Base-by-base conservation (phyloP, 2,113 vertebrate species). In the Grallaria varia region DNA sequence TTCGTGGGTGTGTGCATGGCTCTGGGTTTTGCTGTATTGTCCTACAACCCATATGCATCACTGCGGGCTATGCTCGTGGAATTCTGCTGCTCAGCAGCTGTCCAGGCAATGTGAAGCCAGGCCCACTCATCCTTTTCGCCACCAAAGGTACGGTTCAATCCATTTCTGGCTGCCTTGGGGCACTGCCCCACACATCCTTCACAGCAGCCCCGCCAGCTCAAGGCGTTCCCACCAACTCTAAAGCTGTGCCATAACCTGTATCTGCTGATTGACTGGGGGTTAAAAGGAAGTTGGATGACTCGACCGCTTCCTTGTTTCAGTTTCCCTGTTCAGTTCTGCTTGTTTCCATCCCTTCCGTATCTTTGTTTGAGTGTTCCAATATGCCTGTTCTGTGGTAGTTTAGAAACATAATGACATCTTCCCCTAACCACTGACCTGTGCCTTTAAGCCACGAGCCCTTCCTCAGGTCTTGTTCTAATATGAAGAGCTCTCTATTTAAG, bases 41-140 rank as follows among this genome's bases (percentile, higher is more conserved):
- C 93, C 78, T 66, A 53, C 49, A 94, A 58, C 53, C 77, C 82
- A 62, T 91, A 33, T 77, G 89, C 81, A 93, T 67, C 89, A 18
- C 78, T 85, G 87, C 0, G 81, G 91, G 77, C 82, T 95, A 2
- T 58, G 73, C 16, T 58, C 42, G 87, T 53, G 91, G 95, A 95
- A 95, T 90, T 81, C 22, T 83, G 71, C 89, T 96, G 91, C 85
- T 93, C 84, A 87, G 82, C 94, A 95, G 93, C 92, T 95, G 92
- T 67, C 50, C 0, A 0, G 79, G 63, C 77, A 16, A 72, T 33
- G 53, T 5, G 69, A 84, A 92, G 69, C 89, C 89, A 76, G 93
- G 69, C 74, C 53, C 62, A 4, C 78, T 89, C 77, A 50, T 80
- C 92, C 75, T 80, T 76, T 69, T 73, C 76, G 73, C 53, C 82